phyloP scores from a whole-genome alignment of 2,797 vertebrate genomes.

The Ptychobarbus kaznakovi region DNA sequence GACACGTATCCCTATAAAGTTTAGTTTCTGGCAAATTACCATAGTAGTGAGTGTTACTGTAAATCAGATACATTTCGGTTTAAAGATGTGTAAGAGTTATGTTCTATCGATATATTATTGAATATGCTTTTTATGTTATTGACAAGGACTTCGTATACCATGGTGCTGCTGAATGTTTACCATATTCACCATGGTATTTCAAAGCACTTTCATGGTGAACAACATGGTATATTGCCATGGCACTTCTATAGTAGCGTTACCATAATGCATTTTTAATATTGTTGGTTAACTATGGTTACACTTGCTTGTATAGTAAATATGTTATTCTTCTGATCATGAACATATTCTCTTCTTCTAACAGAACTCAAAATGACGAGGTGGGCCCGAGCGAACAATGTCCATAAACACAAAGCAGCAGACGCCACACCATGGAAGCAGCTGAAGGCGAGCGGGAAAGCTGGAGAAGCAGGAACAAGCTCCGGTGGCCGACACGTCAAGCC shows the following conservation, averaged over 20 bases:
- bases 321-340: neutral
- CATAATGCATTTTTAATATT: neutral
- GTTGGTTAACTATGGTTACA: neutral
- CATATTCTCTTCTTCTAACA: neutral
- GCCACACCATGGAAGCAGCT: conserved; percentile 89
- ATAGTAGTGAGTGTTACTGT: no score
- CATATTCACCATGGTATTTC: neutral
- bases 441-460: conserved; percentile 54
- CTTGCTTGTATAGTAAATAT: neutral
- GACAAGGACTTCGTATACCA: neutral
- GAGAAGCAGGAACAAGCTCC: neutral
- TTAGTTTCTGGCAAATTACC: no score
- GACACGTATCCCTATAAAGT: neutral
- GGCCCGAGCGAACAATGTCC: conserved; percentile 82
- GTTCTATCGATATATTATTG: neutral
- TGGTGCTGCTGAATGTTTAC: neutral
- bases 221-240: neutral
- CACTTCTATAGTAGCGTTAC: neutral
- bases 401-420: conserved; percentile 77
- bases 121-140: neutral
- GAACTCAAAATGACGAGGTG: conserved; percentile 85
- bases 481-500: conserved; percentile 59
- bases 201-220: neutral
- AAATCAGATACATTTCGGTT: neutral
- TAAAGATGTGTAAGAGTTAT: neutral